Conservation (phyloP, 2,113 vertebrate species). For the Abramis brama region DNA sequence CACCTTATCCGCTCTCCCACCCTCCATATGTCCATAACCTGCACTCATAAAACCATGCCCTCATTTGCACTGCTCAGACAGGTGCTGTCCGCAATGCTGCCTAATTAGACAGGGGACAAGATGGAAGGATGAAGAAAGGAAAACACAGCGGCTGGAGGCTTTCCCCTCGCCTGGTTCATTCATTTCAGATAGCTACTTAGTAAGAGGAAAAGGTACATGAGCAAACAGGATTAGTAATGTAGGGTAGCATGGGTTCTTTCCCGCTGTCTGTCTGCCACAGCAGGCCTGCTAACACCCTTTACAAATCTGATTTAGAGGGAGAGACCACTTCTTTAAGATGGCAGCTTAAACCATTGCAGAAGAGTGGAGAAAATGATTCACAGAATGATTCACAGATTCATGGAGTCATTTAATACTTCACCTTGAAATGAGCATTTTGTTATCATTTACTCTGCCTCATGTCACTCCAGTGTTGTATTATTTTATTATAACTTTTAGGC, state of each 20-base stretch:
- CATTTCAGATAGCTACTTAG: slow-evolving; percentile 50
- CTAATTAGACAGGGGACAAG: slow-evolving; percentile 54
- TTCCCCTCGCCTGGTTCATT: slow-evolving; percentile 26
- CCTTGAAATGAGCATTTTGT: neutral
- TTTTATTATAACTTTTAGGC: neutral
- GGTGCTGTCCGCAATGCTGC: slow-evolving; percentile 50
- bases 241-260: slow-evolving; percentile 37
- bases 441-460: neutral
- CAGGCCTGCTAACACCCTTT: slow-evolving; percentile 56
- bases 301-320: slow-evolving; percentile 55
- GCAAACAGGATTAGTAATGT: slow-evolving; percentile 61
- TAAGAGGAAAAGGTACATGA: slow-evolving; percentile 52
- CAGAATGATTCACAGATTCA: neutral
- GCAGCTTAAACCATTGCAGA: neutral
- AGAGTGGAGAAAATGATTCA: neutral
- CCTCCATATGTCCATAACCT: slow-evolving; percentile 56
- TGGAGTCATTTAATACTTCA: neutral
- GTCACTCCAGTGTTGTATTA: neutral
- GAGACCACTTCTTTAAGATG: neutral
- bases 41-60: slow-evolving; percentile 49
- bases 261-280: slow-evolving; percentile 48
- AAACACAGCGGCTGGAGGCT: slow-evolving; percentile 45
- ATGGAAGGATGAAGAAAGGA: slow-evolving; percentile 42
- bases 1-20: slow-evolving; percentile 42
- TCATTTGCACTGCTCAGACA: slow-evolving; percentile 50